Evolutionary conservation across 2,888 invertebrate species (phyloP), one percentile per base, ranked within the genome.

Genomic region (Herminia tarsipennalis): DNA sequence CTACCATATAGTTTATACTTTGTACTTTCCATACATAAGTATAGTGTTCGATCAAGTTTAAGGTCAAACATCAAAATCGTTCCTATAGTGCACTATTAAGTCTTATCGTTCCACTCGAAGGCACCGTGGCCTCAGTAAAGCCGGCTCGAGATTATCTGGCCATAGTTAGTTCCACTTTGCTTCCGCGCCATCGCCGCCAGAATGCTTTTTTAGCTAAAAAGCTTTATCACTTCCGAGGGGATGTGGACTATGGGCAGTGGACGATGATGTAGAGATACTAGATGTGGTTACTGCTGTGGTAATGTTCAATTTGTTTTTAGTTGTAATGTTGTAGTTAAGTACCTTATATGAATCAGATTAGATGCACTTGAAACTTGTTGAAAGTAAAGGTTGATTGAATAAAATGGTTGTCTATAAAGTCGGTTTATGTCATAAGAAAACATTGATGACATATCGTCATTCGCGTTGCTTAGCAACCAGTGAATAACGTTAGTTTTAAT

Each of bases 141-240:
- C 43, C 38, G 29, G 59, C 39, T 59, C 54, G 66, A 85, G 84
- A 83, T 85, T 78, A 87, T 87, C 83, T 66, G 70, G 68, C 68
- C 62, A 71, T 70, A 70, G 78, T 77, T 81, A 78, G 84, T 83
- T 78, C 74, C 79, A 82, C 81, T 83, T 80, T 72, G 81, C 87
- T 90, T 89, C 89, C 89, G 82, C 85, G 60, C 84, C 88, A 87
- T 88, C 85, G 81, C 40, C 83, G 60, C 72, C 81, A 79, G 72
- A 86, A 88, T 83, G 84, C 79, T 89, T 90, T 90, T 90, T 90
- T 89, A 84, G 83, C 81, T 88, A 87, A 89, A 88, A 88, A 88
- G 83, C 86, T 90, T 91, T 91, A 90, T 90, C 87, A 88, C 89
- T 90, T 91, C 89, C 90, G 86, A 84, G 81, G 87, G 88, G 85